Percentiles rank a stretch among this genome's conserved stretches.
Conservation (phyloP, 2,113 vertebrate species). For the Hemibagrus wyckioides region DNA sequence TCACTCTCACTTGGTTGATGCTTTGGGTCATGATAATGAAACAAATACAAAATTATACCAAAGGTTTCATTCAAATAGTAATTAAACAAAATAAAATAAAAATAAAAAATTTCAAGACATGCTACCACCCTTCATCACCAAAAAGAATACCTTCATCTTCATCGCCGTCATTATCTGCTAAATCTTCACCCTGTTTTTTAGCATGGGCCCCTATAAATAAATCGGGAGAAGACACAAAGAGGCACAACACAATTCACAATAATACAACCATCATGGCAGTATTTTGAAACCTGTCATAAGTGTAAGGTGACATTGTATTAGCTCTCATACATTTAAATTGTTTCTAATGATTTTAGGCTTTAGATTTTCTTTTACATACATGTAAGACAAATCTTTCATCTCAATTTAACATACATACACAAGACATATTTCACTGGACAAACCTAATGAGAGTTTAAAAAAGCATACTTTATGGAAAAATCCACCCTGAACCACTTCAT, state of each 20-base stretch:
- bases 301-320: neutral
- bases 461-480: neutral
- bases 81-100: slow-evolving; percentile 49
- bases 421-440: neutral
- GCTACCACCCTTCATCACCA: slow-evolving; percentile 88
- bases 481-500: neutral
- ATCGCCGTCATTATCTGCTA: slow-evolving; percentile 99
- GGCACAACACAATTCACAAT: slow-evolving; percentile 94
- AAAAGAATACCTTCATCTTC: slow-evolving; percentile 99
- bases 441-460: slow-evolving; percentile 26
- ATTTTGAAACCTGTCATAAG: slow-evolving; percentile 34
- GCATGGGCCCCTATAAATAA: slow-evolving; percentile 93
- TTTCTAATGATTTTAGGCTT: neutral
- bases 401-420: neutral
- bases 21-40: slow-evolving; percentile 48
- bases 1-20: slow-evolving; percentile 51
- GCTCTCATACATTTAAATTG: slow-evolving; percentile 12
- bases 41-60: slow-evolving; percentile 32
- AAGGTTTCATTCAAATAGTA: slow-evolving; percentile 42
- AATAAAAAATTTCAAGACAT: slow-evolving; percentile 70
- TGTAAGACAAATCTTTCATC: neutral
- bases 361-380: neutral
- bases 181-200: slow-evolving; percentile 99
- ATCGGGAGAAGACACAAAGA: slow-evolving; percentile 82
- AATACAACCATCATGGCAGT: slow-evolving; percentile 76